Evolutionary conservation across 2,797 vertebrate species (phyloP), one percentile per base, ranked within the genome.

Genomic region (Rhinella marina): DNA sequence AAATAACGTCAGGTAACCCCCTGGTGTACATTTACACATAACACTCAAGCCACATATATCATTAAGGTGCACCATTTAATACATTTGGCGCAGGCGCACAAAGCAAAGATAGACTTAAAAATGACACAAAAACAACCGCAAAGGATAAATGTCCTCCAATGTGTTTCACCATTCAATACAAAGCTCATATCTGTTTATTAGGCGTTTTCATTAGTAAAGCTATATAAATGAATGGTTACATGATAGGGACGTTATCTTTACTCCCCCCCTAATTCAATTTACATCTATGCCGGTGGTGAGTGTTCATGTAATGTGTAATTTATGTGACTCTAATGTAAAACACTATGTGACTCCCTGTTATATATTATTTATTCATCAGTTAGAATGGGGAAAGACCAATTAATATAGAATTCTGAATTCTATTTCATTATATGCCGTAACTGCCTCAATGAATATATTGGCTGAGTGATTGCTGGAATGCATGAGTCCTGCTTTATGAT

Each of bases 241-340:
- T 77, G 48, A 77, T 25, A 25, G 23, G 73, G n/a, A 77, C 48
- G 12, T 16, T 52, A 54, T 54, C 12, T 16, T n/a, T 50, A 52
- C 73, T 1, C 41, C 32, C 70, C n/a, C 16, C 27, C n/a, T n/a
- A 23, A 70, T 70, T 72, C 50, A 29, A 72, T 83, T 72, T 83
- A 72, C 66, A 72, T 72, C 29, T 83, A 70, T 25, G 68, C 54
- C 27, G 25, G 25, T 83, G 81, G 62, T 66, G 54, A 66, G 66
- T 72, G 68, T 72, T 83, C 81, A 83, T 83, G 81, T 83, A 70
- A 83, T 83, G 66, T 83, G 81, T 83, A 68, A 83, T 83, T 83
- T 70, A 83, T 83, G 81, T 70, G 27, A 66, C 66, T 72, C 81
- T 29, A 83, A 83, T 83, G 81, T 83, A 83, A 72, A 83, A 83